phyloP scores from a whole-genome alignment of 2,797 vertebrate genomes.

The Syngnathus rostellatus region DNA sequence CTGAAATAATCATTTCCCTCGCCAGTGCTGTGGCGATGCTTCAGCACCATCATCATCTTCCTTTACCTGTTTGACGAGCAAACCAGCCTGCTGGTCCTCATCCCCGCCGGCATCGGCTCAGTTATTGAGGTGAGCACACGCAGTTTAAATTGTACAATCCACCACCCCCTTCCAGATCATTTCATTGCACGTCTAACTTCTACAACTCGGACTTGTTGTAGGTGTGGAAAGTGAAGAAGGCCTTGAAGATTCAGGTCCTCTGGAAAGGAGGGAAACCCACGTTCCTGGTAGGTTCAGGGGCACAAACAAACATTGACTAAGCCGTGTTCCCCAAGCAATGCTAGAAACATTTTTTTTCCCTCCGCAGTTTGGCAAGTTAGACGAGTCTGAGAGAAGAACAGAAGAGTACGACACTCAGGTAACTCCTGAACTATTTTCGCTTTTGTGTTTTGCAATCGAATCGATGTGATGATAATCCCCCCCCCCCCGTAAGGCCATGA shows the following conservation, averaged over 20 bases:
- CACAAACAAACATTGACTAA: neutral
- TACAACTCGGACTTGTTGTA: slow-evolving; percentile 37
- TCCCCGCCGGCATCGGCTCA: slow-evolving; percentile 88
- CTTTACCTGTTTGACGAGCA: slow-evolving; percentile 94
- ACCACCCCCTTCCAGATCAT: neutral
- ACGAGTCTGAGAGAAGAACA: slow-evolving; percentile 86
- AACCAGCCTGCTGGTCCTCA: slow-evolving; percentile 90
- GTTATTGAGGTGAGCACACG: slow-evolving; percentile 80
- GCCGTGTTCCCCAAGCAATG: neutral
- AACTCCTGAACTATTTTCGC: slow-evolving; percentile 8
- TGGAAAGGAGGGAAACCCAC: slow-evolving; percentile 80
- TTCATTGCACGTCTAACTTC: neutral
- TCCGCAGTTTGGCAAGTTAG: slow-evolving; percentile 82
- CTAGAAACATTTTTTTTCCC: neutral
- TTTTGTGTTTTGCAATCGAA: neutral
- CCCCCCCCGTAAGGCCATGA: slow-evolving; percentile 80
- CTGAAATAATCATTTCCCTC: neutral
- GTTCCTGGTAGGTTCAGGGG: slow-evolving; percentile 55
- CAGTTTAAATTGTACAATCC: neutral
- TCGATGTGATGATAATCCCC: slow-evolving; percentile 1
- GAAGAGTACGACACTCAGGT: slow-evolving; percentile 95
- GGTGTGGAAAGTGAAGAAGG: slow-evolving; percentile 99
- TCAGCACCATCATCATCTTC: slow-evolving; percentile 96
- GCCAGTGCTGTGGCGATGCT: slow-evolving; percentile 94
- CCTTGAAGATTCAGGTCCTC: slow-evolving; percentile 84